Evolutionary conservation across 2,888 invertebrate species (phyloP).

Genomic region (Rhamnusium bicolor): DNA sequence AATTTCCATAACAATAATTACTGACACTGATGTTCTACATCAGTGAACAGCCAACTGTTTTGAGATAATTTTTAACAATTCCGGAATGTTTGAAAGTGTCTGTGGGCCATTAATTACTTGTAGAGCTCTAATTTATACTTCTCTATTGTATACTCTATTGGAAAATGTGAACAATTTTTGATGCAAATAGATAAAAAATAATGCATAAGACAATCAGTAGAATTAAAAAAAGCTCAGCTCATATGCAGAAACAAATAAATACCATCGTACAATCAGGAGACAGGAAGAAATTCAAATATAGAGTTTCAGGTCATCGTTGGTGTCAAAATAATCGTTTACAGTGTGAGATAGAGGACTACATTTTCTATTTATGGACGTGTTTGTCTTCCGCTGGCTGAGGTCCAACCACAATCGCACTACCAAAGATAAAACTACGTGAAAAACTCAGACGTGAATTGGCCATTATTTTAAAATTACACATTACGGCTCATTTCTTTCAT

Average conservation of each 20-base stretch:
- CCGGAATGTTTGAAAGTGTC: too few species aligned
- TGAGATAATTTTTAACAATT: too few species aligned
- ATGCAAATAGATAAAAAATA: not conserved
- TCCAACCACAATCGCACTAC: slow-evolving; percentile 58
- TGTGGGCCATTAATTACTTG: too few species aligned
- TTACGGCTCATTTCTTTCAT: slow-evolving; percentile 47
- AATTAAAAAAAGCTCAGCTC: not conserved
- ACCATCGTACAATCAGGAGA: slow-evolving; percentile 3
- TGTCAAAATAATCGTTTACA: slow-evolving; percentile 61
- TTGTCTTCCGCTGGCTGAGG: slow-evolving; percentile 64
- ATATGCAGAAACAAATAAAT: not conserved
- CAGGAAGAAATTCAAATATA: slow-evolving; percentile 9
- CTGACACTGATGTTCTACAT: too few species aligned
- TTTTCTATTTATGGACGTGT: slow-evolving; percentile 65
- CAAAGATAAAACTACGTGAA: slow-evolving; percentile 50
- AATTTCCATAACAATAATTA: too few species aligned
- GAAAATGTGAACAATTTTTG: too few species aligned
- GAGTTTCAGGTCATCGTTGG: slow-evolving; percentile 46
- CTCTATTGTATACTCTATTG: too few species aligned
- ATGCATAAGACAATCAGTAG: not conserved
- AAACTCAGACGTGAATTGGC: slow-evolving; percentile 54
- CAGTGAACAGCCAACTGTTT: too few species aligned
- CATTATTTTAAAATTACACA: slow-evolving; percentile 53
- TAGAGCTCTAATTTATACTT: too few species aligned
- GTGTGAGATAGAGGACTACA: slow-evolving; percentile 60